Base-by-base conservation (phyloP, 2,797 vertebrate genomes). In the Tragelaphus eurycerus region DNA sequence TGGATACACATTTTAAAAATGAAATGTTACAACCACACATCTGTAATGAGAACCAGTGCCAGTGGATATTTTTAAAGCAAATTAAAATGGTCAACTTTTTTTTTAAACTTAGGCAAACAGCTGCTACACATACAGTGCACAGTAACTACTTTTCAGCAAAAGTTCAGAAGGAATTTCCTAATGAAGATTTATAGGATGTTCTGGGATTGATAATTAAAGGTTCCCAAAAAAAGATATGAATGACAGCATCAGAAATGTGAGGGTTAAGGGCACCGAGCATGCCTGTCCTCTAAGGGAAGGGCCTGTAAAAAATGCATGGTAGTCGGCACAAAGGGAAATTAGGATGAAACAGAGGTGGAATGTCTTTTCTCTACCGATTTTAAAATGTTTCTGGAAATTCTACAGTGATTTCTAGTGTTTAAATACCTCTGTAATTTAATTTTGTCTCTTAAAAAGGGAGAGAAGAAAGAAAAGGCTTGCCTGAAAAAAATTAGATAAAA, bases 21-120 rank as follows among this genome's bases (percentile, higher is more conserved):
- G 98, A 98, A 98, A 98, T 98, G 97, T 98, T 98, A 98, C 98
- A 98, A 98, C 98, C 97, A 96, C 98, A 98, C 98, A 98, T 98
- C 97, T 98, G 96, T 98, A 98, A 98, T 97, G 95, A 98, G 97
- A 97, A 98, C 97, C 94, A 98, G 96, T 97, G 98, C 98, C 98
- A 98, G 95, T 96, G 96, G 98, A 93, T 98, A 98, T 98, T 98
- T 98, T 98, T 98, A 98, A 98, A 98, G 93, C 97, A 97, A 98
- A 98, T 98, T 98, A 98, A 98, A 98, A 98, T 7, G 46, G 97
- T 96, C 95, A 97, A 93, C 91, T 95, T 98, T 98, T 98, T 97
- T 97, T 97, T 96, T 85, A 17, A 81, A 96, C 96, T 90, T 96
- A 95, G 96, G 97, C 96, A 97, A 98, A 98, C 95, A 98, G 98